Percentiles rank a stretch among this genome's conserved stretches.
phyloP scores from a whole-genome alignment of 2,797 vertebrate genomes.

The Dermochelys coriacea region DNA sequence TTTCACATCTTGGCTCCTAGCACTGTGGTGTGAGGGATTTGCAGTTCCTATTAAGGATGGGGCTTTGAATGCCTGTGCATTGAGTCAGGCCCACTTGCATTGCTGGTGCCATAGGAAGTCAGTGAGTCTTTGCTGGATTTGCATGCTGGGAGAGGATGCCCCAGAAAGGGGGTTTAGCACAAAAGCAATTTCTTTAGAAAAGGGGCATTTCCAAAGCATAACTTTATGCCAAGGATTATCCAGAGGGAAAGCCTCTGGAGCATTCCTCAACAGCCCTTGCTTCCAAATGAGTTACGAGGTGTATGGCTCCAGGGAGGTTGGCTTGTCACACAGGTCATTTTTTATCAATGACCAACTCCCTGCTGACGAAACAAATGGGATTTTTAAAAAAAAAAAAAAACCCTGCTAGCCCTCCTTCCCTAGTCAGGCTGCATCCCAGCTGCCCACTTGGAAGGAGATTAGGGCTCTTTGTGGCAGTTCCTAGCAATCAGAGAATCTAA shows the following conservation, averaged over 20 bases:
- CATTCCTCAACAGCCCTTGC: constrained; percentile 63
- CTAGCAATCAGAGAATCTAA: not conserved
- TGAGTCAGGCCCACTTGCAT: not conserved
- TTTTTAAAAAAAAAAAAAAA: constrained; percentile 19
- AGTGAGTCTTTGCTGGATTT: not conserved
- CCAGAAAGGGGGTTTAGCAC: not conserved
- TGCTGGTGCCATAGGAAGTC: not conserved
- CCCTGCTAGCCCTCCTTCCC: constrained; percentile 9
- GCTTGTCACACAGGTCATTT: constrained; percentile 55
- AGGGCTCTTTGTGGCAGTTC: not conserved
- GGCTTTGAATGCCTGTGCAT: not conserved
- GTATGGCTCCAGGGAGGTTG: not conserved
- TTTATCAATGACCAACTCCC: constrained; percentile 54
- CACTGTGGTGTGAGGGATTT: not conserved
- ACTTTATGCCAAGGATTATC: constrained; percentile 58
- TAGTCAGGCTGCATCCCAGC: not conserved
- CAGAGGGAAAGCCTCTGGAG: constrained; percentile 63
- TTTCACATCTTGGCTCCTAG: not conserved
- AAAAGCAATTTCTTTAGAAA: not conserved
- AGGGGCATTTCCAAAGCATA: constrained; percentile 49
- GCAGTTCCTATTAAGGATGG: not conserved
- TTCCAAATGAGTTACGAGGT: constrained; percentile 55
- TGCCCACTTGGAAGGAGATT: not conserved
- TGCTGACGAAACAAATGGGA: constrained; percentile 34
- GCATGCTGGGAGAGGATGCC: not conserved